Evolutionary conservation across 2,888 invertebrate species (phyloP).

Genomic region (Drosophila fulvimacula): DNA sequence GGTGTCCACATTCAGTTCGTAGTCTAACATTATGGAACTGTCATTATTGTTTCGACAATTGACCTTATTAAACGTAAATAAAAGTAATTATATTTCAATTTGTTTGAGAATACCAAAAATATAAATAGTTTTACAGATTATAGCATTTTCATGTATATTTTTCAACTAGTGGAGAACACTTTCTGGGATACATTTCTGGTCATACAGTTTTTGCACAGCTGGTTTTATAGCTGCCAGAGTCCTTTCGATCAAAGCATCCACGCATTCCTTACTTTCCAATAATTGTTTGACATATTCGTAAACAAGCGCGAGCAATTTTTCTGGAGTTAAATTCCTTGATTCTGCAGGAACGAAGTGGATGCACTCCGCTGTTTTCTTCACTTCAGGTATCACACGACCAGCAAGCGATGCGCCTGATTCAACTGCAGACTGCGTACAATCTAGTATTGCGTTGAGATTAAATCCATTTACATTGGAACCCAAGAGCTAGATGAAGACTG

Average conservation of each 20-base stretch:
- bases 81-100: too few species aligned
- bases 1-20: neutral
- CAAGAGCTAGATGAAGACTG: neutral
- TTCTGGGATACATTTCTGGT: neutral
- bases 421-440: neutral
- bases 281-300: neutral
- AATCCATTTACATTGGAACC: neutral
- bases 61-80: too few species aligned
- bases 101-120: too few species aligned
- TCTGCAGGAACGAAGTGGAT: neutral
- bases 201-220: neutral
- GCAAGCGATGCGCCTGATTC: neutral
- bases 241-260: neutral
- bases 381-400: neutral
- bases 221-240: rapidly evolving
- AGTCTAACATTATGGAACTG: neutral
- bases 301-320: neutral
- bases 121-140: too few species aligned
- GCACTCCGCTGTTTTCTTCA: neutral
- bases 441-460: rapidly evolving
- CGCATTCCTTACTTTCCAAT: neutral
- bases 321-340: neutral
- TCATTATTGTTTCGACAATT: too few species aligned
- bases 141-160: neutral
- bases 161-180: neutral